Base-by-base conservation (phyloP, 2,113 vertebrate species). In the Uropsilus gracilis region DNA sequence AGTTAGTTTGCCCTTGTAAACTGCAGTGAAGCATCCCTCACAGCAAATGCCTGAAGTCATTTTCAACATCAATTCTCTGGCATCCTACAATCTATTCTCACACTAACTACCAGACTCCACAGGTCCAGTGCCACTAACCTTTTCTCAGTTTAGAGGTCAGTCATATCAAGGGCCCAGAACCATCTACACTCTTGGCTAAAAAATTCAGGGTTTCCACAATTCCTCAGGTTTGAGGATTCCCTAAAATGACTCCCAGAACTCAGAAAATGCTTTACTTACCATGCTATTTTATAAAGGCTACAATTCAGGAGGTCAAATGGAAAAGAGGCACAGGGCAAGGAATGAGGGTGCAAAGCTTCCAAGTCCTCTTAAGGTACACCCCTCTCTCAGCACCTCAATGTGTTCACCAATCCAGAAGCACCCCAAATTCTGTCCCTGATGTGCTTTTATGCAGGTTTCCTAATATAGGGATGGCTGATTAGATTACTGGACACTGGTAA, bases 1-100 rank as follows among this genome's bases (percentile, higher is more conserved):
- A 37, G 22, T 90, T 85, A 80, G n/a, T 84, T 96, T 96, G 89
- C 63, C 64, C 78, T 94, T 78, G 59, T 94, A 96, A 96, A 86
- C 22, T 72, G 59, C 34, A 59, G 53, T 55, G 86, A 90, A 20
- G 30, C 68, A 18, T 85, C 34, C 13, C 6, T 22, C 39, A 92
- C 11, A 87, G 64, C 76, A 94, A 94, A 81, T 77, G 44, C 30
- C 13, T 59, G 46, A 61, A 73, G 34, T 64, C 78, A 78, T 85
- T 93, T 92, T 59, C 17, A 77, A 73, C 42, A 89, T 32, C 42
- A 66, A 82, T 85, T 86, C 55, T 85, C 68, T 63, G 77, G 18
- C 59, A 4, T 72, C 46, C 42, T 73, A 68, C n/a, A 61, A 37
- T 89, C 53, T 55, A 48, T 46, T 46, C 69, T n/a, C 39, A 94